Evolutionary conservation across 2,113 vertebrate species (phyloP), one percentile per base, ranked within the genome.

Genomic region (Microcebus ravelobensis): DNA sequence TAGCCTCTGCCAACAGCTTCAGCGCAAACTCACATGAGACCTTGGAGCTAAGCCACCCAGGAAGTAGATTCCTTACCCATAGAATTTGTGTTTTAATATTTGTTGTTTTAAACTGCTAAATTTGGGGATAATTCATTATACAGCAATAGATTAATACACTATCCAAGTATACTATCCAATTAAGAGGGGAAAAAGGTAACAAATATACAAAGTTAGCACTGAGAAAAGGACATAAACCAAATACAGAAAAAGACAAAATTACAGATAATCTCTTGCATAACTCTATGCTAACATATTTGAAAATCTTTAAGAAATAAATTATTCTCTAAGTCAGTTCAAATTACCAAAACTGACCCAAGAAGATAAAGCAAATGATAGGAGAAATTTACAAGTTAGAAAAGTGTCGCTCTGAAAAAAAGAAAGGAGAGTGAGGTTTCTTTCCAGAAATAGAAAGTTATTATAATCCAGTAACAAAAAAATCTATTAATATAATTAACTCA

Each of bases 391-490:
- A 52, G 29, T 36, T 52, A 31, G 18, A 39, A 65, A 57, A 65
- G 29, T 34, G n/a, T 45, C 63, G 45, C 71, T 86, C 36, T 63
- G 68, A 63, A 90, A 90, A 91, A 79, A 59, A 12, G 81, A 70
- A 77, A 59, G 6, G 2, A 13, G 39, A 29, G 21, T 12, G 7
- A 9, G 20, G 4, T 29, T 77, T 87, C 50, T 74, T 82, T 65
- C 6, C 42, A 83, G n/a, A 76, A 82, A 77, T 77, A 61, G n/a
- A 45, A 63, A 86, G 34, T 74, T 57, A 57, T 21, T 57, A 57
- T 90, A 80, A 86, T 31, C 90, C 67, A 76, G 2, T 63, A 87
- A 82, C 29, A 70, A 42, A 90, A 45, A 93, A 93, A 96, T 81
- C 85, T 74, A 50, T 65, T 65, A 39, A 59, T 31, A 59, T 42